Conservation (phyloP, 2,797 vertebrate species). For the Poecilia wingei region DNA sequence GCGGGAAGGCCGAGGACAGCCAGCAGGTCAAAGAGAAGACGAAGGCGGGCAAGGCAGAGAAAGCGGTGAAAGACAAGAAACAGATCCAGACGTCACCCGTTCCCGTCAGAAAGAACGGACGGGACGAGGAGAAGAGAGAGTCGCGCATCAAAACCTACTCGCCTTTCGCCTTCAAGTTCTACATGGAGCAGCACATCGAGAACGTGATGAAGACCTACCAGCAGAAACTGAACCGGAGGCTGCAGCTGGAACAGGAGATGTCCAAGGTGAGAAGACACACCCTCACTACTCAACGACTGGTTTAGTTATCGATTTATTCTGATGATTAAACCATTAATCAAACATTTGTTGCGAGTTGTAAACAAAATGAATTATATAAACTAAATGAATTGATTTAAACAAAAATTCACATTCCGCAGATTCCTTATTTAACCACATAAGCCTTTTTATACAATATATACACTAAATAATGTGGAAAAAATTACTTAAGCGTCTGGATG, state of each 20-base stretch:
- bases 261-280: constrained; percentile 85
- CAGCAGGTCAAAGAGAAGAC: constrained; percentile 82
- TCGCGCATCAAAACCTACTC: constrained; percentile 98
- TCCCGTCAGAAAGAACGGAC: constrained; percentile 90
- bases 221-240: constrained; percentile 93
- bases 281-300: no score
- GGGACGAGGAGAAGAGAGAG: constrained; percentile 94
- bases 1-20: constrained; percentile 78
- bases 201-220: constrained; percentile 98
- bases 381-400: no score
- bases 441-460: no score
- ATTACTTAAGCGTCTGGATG: no score
- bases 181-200: constrained; percentile 99
- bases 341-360: no score
- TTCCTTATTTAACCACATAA: no score
- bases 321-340: no score
- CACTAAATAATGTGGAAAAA: no score
- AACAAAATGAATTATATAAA: no score
- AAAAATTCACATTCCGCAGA: no score
- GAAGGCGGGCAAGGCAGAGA: constrained; percentile 86
- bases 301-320: no score
- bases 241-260: constrained; percentile 98
- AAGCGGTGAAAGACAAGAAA: constrained; percentile 91
- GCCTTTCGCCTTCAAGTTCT: constrained; percentile 97
- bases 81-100: constrained; percentile 98